Evolutionary conservation across 1,140 invertebrate genomes (phyloP), one percentile per base, ranked within the genome.

Genomic region (Temnothorax nylanderi): DNA sequence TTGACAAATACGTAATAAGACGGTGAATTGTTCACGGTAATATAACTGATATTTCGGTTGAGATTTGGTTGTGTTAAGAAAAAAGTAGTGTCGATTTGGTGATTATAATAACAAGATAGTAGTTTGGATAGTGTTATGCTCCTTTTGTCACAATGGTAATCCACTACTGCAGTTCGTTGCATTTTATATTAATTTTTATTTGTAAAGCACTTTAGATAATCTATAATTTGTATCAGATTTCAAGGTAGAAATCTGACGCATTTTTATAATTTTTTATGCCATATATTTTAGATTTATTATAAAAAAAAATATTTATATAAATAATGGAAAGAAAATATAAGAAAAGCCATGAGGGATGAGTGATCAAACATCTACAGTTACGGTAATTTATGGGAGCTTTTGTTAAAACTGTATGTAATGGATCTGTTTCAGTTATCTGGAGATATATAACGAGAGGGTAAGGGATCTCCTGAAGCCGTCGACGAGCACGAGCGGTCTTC

Each of bases 381-480:
- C n/a, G 11, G 21, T 8, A 80, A 58, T 44, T 58, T 11, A 51
- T 13, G n/a, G 34, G 6, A 67, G 26, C 11, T 80, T 1, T 44
- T 47, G 51, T 69, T 32, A n/a, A 65, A 88, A 58, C 80, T 56
- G 67, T 44, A 75, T 51, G 54, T 34, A 10, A 88, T 69, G 41
- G 37, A 89, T 84, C 56, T 91, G 65, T 96, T 95, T 88, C 91
- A 97, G 97, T 95, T 97, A 98, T 95, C 95, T 98, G 89, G 98
- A 98, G 94, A 98, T 98, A 86, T 98, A 98, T 95, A 98, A 98
- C 94, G 98, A 98, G 94, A 96, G 96, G 54, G 97, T 98, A 3
- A 96, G 97, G 90, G 98, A 98, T 95, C 94, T 98, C 60, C 93
- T 98, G 71, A 96, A 96, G 7, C 93, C 94, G 86, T 96, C 96